These are phyloP conservation scores for Metellina segmentata DNA, from an alignment of 2,888 invertebrate species.

Conservation along the genomic window DNA sequence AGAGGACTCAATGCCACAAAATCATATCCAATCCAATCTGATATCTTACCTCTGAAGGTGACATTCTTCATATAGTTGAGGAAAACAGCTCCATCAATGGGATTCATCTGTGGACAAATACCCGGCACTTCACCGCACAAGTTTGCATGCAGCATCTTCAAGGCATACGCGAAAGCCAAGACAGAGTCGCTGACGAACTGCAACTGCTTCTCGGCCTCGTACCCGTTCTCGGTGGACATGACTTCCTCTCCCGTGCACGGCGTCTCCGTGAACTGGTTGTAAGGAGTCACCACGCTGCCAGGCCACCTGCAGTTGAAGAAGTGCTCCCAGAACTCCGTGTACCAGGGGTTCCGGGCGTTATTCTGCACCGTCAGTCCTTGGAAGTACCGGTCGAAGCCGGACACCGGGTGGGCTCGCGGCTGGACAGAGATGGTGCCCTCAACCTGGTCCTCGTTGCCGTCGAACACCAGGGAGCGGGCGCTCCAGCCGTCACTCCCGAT, in stretches of 20 bases:
- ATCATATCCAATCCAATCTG: too few relatives aligned
- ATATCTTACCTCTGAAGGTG: slow-evolving; percentile 89
- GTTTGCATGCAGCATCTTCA: slow-evolving; percentile 90
- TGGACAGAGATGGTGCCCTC: slow-evolving; percentile 97
- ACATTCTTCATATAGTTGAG: slow-evolving; percentile 92
- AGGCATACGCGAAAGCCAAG: slow-evolving; percentile 95
- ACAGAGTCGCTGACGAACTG: slow-evolving; percentile 98
- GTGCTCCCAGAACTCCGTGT: slow-evolving; percentile 97
- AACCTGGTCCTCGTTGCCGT: slow-evolving; percentile 93
- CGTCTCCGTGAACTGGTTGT: slow-evolving; percentile 82
- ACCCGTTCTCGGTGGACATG: slow-evolving; percentile 19
- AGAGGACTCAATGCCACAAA: too few relatives aligned
- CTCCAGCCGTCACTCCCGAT: slow-evolving; percentile 98
- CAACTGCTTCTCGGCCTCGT: slow-evolving; percentile 93
- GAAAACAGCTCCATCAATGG: slow-evolving; percentile 92
- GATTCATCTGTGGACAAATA: slow-evolving; percentile 91
- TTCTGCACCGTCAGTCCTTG: slow-evolving; percentile 90
- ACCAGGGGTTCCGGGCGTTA: slow-evolving; percentile 97
- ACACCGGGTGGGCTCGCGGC: slow-evolving; percentile 94
- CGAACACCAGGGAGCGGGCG: slow-evolving; percentile 89
- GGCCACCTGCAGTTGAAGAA: slow-evolving; percentile 87
- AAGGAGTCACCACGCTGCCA: slow-evolving; percentile 86
- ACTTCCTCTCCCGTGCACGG: slow-evolving; percentile 83
- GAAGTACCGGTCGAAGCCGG: slow-evolving; percentile 93
- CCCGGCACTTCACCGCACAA: slow-evolving; percentile 89